Evolutionary conservation across 1,140 invertebrate species (phyloP), one percentile per base, ranked within the genome.

Genomic region (Akabosia matsudoensis): DNA sequence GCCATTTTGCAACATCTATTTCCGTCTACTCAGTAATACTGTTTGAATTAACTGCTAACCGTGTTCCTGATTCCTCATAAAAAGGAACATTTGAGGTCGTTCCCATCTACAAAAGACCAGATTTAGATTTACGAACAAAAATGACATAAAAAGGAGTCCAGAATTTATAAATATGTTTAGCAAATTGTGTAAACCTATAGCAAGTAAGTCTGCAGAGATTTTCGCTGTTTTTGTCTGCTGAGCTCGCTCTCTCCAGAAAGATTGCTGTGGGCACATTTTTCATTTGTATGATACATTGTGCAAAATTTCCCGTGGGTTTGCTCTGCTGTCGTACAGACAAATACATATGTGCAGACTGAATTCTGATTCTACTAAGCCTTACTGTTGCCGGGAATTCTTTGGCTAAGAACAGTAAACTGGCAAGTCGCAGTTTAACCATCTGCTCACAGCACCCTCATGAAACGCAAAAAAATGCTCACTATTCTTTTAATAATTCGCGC

Each of bases 191-290:
- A 7, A 18, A 67, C 28, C 28, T 67, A 30, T 67, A 67, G 22
- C 61, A 67, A 67, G 61, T 67, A 67, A n/a, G 61, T 67, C 61
- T 30, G 31, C 61, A 28, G 61, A 67, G 61, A 67, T 67, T 67
- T 56, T 24, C 7, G 7, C 37, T 45, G n/a, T n/a, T n/a, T n/a
- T n/a, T n/a, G n/a, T n/a, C n/a, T n/a, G n/a, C n/a, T n/a, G n/a
- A n/a, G n/a, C 37, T 18, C 18, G 37, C 37, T 45, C 37, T 18
- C 7, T 45, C 7, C 37, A 45, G 37, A 10, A 18, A 45, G 37
- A 18, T 45, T 45, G 37, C 37, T 10, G 37, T 10, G 7, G 7
- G 18, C 37, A 45, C 18, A 45, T 45, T 45, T 45, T 45, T 45
- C 18, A 18, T 18, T 10, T 7, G 37, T 7, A 45, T 45, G 37